These are phyloP conservation scores for Calidris pugnax DNA, from an alignment of 2,113 vertebrate genomes.

Conservation along the genomic window DNA sequence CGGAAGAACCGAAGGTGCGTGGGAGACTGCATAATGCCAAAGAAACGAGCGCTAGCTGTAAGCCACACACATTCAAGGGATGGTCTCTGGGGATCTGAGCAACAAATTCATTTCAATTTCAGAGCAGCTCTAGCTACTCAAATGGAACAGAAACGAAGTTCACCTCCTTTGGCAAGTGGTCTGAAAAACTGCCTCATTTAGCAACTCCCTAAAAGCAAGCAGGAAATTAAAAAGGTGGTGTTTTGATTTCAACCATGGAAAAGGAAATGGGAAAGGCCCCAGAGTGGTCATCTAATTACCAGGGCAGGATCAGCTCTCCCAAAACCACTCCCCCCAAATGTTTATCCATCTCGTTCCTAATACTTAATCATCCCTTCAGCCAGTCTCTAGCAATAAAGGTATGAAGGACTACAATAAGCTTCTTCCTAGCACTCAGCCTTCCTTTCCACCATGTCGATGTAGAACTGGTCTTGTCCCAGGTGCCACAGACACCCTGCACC, in stretches of 20 bases:
- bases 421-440: background rate
- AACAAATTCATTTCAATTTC: slow-evolving; percentile 4
- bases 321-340: background rate
- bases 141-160: slow-evolving; percentile 7
- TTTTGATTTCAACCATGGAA: background rate
- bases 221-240: background rate
- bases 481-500: background rate
- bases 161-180: background rate
- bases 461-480: background rate
- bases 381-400: background rate
- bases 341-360: background rate
- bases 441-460: background rate
- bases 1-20: background rate
- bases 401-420: background rate
- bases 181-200: background rate
- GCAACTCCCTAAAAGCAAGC: background rate
- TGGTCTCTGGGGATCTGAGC: background rate
- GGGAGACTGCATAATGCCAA: background rate
- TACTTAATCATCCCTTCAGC: background rate
- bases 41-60: background rate
- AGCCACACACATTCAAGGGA: background rate
- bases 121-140: background rate
- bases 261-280: background rate
- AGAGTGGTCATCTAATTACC: background rate
- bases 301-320: background rate